These are phyloP conservation scores for Dascyllus trimaculatus DNA, from an alignment of 2,113 vertebrate species.

Conservation along the genomic window DNA sequence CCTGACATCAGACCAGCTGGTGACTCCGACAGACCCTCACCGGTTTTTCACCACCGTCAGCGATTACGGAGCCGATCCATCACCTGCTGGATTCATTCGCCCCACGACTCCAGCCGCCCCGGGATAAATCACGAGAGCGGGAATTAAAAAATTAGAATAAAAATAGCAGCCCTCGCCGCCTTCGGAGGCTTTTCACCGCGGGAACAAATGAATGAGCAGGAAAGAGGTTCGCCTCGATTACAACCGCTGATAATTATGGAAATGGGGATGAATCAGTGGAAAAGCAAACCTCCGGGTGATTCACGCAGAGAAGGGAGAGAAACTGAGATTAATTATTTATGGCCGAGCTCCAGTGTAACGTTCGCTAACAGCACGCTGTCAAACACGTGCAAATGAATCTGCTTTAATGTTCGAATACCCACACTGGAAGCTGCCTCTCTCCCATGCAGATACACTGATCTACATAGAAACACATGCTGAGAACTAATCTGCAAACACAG, in stretches of 20 bases:
- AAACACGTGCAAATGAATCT: constrained; percentile 4
- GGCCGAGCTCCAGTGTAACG: constrained; percentile 31
- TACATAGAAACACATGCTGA: too few relatives aligned
- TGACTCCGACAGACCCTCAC: too few relatives aligned
- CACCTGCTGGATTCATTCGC: constrained; percentile 65
- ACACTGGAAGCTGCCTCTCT: too few relatives aligned
- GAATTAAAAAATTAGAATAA: constrained; percentile 51
- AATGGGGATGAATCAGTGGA: constrained; percentile 49
- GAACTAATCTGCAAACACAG: too few relatives aligned
- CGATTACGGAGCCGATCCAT: constrained; percentile 59
- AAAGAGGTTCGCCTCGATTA: constrained; percentile 47
- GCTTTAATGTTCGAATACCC: background rate
- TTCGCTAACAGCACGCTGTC: background rate
- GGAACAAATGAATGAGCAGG: constrained; percentile 47
- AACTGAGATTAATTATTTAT: constrained; percentile 62
- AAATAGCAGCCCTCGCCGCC: constrained; percentile 41
- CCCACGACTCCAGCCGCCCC: background rate
- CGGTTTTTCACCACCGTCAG: constrained; percentile 39
- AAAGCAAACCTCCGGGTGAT: constrained; percentile 27
- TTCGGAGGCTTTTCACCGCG: constrained; percentile 50
- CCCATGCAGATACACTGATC: background rate
- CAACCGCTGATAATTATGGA: constrained; percentile 66
- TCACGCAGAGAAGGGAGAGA: constrained; percentile 42
- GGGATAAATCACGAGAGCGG: constrained; percentile 33
- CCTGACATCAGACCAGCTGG: too few relatives aligned